These are phyloP conservation scores for Callaeas wilsoni DNA, from an alignment of 2,113 vertebrate genomes.

Conservation along the genomic window DNA sequence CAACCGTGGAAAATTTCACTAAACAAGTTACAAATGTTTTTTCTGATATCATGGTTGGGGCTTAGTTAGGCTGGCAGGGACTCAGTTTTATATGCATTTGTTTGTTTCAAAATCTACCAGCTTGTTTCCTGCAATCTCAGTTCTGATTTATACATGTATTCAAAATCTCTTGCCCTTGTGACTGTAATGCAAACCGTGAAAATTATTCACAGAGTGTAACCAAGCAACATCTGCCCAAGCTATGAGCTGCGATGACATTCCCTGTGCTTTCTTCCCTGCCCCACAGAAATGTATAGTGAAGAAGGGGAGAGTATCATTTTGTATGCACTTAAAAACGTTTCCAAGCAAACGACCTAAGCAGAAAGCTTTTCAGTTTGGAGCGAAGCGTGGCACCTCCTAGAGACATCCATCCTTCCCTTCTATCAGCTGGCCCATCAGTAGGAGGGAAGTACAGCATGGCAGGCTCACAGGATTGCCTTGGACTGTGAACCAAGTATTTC, in stretches of 20 bases:
- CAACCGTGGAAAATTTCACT: not conserved
- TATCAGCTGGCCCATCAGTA: not conserved
- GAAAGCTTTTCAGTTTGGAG: not conserved
- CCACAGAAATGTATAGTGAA: not conserved
- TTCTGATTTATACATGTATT: not conserved
- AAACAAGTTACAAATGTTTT: not conserved
- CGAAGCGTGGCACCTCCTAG: not conserved
- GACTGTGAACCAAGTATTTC: not conserved
- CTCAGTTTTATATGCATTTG: not conserved
- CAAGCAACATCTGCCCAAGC: not conserved
- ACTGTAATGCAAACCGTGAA: not conserved
- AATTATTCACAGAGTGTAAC: not conserved
- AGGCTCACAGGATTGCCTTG: not conserved
- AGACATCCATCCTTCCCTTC: not conserved
- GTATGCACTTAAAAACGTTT: fast-evolving
- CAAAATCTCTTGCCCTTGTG: not conserved
- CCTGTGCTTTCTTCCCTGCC: not conserved
- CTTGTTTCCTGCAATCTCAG: not conserved
- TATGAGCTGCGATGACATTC: not conserved
- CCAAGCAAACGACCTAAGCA: not conserved
- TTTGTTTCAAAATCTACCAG: not conserved
- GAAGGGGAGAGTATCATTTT: not conserved
- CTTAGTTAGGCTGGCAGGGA: not conserved
- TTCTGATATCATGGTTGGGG: not conserved
- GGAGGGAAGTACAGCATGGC: not conserved